These are phyloP conservation scores for Petrolisthes cinctipes DNA, from an alignment of 2,888 invertebrate genomes.

Conservation along the genomic window DNA sequence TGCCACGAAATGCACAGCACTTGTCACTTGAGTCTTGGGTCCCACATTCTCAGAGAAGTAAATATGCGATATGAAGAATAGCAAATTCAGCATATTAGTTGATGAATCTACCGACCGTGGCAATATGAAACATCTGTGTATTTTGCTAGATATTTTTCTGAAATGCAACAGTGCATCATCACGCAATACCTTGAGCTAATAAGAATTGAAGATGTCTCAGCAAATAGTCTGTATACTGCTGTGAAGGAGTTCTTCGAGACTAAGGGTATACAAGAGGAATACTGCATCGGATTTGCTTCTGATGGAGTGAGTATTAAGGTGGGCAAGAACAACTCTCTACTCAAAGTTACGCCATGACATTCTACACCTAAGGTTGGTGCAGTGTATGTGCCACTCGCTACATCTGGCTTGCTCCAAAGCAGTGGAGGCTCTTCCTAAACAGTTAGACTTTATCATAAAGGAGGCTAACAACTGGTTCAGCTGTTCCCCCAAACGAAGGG, in stretches of 20 bases:
- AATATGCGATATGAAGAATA: background rate
- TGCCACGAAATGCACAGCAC: too few species aligned
- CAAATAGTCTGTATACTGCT: background rate
- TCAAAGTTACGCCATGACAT: background rate
- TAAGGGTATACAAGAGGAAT: background rate
- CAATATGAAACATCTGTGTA: background rate
- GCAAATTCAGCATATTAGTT: background rate
- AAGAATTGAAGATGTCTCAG: background rate
- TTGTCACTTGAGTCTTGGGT: background rate
- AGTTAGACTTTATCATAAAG: background rate
- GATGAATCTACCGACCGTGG: background rate
- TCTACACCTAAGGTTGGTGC: background rate
- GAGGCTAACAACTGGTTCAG: background rate
- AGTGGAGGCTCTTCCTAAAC: background rate
- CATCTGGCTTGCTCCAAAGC: background rate
- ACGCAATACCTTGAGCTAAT: background rate
- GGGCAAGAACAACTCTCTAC: background rate
- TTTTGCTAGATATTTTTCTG: background rate
- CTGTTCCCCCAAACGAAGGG: conserved; percentile 1
- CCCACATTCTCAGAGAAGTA: background rate
- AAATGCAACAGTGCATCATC: background rate
- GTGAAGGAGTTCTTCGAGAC: background rate
- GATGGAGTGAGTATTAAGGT: too few species aligned
- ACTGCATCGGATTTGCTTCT: conserved; percentile 1
- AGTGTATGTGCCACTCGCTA: background rate